Evolutionary conservation across 2,113 vertebrate genomes (phyloP), one percentile per base, ranked within the genome.

Genomic region (Phylloscopus trochilus): DNA sequence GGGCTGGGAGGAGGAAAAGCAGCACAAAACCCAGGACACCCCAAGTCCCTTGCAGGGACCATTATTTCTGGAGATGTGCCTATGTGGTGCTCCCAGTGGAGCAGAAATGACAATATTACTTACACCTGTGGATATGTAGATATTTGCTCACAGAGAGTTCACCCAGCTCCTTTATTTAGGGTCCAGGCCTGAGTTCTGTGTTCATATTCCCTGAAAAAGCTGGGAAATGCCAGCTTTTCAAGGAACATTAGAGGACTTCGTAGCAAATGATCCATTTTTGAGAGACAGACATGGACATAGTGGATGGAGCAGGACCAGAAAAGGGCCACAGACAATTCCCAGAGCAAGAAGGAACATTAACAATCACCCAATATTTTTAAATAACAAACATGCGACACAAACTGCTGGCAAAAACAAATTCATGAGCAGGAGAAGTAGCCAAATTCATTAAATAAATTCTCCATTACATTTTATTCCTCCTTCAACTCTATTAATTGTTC

Each of bases 391-490:
- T 5, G 27, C 3, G 0, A 59, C 27, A 78, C 72, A 75, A 77
- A 76, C 49, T 52, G 11, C 66, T 85, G 52, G 55, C 37, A 79
- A 88, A 92, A 76, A 58, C 27, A 27, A 73, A 66, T 33, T 76
- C 8, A 84, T 9, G 27, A 76, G 62, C 27, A 60, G 49, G 16
- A 90, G 28, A 92, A 60, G 62, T 11, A 43, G 53, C 22, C 24
- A 84, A 73, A 87, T 75, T 89, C 18, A 60, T 92, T 68, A 75
- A 63, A 69, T 35, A 89, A 94, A 87, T 89, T 64, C 59, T 35
- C 60, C 24, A n/a, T 63, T 78, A 39, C 12, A 30, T 75, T 91
- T 84, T 70, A 59, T 75, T 78, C 15, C 44, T 53, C 39, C 17
- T 62, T 78, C 75, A 90, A 44, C 31, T 93, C 47, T 87, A n/a